Conservation (phyloP, 53 echinoderm and acorn worm species). For the Temnopleurus reevesii region DNA sequence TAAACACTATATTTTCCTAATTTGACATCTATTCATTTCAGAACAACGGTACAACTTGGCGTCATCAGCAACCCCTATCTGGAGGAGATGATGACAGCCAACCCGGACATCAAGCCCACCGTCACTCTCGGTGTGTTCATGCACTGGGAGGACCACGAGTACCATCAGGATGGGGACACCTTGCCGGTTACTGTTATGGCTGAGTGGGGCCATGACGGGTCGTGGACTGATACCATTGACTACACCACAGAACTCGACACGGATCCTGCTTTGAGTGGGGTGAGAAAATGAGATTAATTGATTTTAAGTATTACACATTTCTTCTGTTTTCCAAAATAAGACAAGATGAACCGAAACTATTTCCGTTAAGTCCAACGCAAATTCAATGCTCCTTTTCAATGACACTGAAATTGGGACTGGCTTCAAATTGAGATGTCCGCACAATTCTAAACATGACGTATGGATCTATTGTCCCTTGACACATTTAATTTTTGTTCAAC, state of each 20-base stretch:
- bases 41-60: slow-evolving; percentile 66
- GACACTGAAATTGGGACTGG: too few species aligned
- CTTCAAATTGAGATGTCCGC: too few species aligned
- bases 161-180: slow-evolving; percentile 59
- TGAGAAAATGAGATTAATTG: too few species aligned
- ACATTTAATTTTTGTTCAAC: too few species aligned
- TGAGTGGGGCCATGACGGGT: slow-evolving; percentile 60
- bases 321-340: too few species aligned
- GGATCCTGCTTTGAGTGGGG: slow-evolving; percentile 16
- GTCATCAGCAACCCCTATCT: slow-evolving; percentile 74
- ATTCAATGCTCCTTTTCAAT: too few species aligned
- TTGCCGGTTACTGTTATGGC: slow-evolving; percentile 64
- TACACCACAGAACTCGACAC: slow-evolving; percentile 65
- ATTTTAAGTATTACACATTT: too few species aligned
- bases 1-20: too few species aligned
- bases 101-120: not conserved
- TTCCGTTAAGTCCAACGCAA: too few species aligned
- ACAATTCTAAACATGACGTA: too few species aligned
- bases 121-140: slow-evolving; percentile 72
- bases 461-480: too few species aligned
- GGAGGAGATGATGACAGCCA: slow-evolving; percentile 37
- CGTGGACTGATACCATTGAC: slow-evolving; percentile 67
- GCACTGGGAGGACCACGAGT: slow-evolving; percentile 77
- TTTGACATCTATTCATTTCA: not conserved
- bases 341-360: too few species aligned